Base-by-base conservation (phyloP, 2,113 vertebrate species). In the Nettapus auritus region DNA sequence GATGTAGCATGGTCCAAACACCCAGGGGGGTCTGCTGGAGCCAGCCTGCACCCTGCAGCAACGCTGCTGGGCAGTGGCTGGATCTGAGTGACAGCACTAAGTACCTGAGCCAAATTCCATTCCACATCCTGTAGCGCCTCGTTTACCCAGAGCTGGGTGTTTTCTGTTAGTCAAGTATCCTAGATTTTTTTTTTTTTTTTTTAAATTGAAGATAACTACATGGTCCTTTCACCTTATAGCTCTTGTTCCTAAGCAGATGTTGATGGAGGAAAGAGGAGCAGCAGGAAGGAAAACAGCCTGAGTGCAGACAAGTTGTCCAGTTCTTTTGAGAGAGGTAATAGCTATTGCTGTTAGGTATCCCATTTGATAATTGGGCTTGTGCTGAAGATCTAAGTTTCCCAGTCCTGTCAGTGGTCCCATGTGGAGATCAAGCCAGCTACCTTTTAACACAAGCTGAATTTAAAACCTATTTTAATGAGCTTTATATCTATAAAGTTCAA, bases 381-480 rank as follows among this genome's bases (percentile, higher is more conserved):
- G 53, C 57, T 91, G 67, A 52, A 77, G 28, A 46, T 28, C 60
- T 40, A 11, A 42, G 36, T 23, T 71, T 36, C 69, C 38, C 78
- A 62, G 18, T 38, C 59, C 84, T 74, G 40, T 29, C 3, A 38
- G 68, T 31, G 71, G 79, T 53, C 82, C 31, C 91, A 78, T 1
- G 29, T 18, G 50, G 63, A 88, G 75, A 91, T 53, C 52, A 80
- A 59, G n/a, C 40, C 50, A 34, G 62, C 73, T 95, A 69, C n/a
- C 19, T 74, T 66, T 77, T 29, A 91, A 89, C 34, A 66, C 11
- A 52, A 92, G 31, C 31, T 38, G 36, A 70, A 48, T 94, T 82
- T 17, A 38, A 88, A 93, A 82, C n/a, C 22, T 74, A 12, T 80
- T 94, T 96, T 91, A 88, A 69, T 83, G 22, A 91, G 53, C 13